These are phyloP conservation scores for Spodoptera picta DNA, from an alignment of 2,888 invertebrate genomes.

Conservation along the genomic window DNA sequence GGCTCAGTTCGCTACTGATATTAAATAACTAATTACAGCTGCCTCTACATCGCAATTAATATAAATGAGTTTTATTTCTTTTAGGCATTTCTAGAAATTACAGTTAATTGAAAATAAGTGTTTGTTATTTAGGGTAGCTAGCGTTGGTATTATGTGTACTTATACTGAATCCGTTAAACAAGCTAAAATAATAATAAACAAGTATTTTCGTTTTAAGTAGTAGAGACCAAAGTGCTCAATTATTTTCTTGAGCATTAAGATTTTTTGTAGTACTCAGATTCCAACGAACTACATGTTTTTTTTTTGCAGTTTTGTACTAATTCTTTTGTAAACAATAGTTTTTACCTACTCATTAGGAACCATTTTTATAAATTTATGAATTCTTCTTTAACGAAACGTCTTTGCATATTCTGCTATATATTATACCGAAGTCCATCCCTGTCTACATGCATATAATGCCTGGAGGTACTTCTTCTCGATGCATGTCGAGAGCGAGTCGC, in stretches of 20 bases:
- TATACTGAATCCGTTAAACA: neutral
- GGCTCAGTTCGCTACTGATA: conserved; percentile 11
- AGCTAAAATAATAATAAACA: neutral
- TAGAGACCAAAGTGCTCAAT: no score
- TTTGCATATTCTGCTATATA: no score
- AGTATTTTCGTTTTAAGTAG: no score
- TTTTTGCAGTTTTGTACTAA: no score
- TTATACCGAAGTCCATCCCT: conserved; percentile 33
- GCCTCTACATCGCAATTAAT: conserved; percentile 21
- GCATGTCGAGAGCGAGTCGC: conserved; percentile 40
- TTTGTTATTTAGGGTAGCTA: conserved; percentile 11
- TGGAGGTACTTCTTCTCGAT: conserved; percentile 35
- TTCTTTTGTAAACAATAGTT: no score
- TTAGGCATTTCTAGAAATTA: conserved; percentile 3
- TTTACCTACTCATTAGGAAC: no score
- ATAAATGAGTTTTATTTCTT: conserved; percentile 25
- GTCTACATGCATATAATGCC: conserved; percentile 42
- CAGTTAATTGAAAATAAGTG: conserved; percentile 15
- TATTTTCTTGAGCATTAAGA: no score
- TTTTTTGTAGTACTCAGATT: no score
- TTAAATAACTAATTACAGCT: conserved; percentile 15
- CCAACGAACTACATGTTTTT: no score
- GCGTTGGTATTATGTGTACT: conserved; percentile 1
- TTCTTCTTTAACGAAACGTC: no score
- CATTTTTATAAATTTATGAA: no score